A percentile compares a stretch with the other conserved stretches of the same genome.
Conservation (phyloP, 2,113 vertebrate species). For the Trachemys scripta region DNA sequence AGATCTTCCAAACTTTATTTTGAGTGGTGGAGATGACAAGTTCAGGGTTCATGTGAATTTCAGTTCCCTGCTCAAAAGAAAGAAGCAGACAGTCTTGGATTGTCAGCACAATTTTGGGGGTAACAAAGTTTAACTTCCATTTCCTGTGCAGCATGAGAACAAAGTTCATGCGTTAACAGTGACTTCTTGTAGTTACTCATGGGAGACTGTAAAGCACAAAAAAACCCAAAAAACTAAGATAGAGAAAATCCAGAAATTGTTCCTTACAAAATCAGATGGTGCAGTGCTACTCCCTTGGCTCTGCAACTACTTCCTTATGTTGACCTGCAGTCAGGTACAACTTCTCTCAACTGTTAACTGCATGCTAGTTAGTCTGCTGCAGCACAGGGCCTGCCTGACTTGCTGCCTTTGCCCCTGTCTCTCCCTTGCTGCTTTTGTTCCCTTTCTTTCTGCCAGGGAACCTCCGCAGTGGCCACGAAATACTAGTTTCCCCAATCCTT, state of each 20-base stretch:
- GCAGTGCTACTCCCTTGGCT: not conserved
- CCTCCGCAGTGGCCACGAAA: not conserved
- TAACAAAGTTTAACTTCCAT: not conserved
- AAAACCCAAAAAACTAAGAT: too few species aligned
- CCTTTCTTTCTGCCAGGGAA: not conserved
- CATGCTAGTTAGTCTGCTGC: not conserved
- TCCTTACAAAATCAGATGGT: not conserved
- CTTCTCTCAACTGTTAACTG: not conserved
- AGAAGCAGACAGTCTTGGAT: not conserved
- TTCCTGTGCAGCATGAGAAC: not conserved
- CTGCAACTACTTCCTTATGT: not conserved
- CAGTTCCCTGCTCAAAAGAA: too few species aligned
- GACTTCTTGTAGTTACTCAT: not conserved
- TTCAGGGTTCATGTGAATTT: not conserved
- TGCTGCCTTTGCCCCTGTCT: not conserved
- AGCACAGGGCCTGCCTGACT: not conserved
- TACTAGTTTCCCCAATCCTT: not conserved
- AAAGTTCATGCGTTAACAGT: not conserved
- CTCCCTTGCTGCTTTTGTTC: not conserved
- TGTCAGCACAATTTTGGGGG: not conserved
- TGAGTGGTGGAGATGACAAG: not conserved
- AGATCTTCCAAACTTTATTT: not conserved
- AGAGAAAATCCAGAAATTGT: not conserved
- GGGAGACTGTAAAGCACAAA: not conserved
- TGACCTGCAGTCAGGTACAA: not conserved